A percentile compares a stretch with the other conserved stretches of the same genome.
Conservation (phyloP, 2,113 vertebrate genomes). For the Actinemys pallida region DNA sequence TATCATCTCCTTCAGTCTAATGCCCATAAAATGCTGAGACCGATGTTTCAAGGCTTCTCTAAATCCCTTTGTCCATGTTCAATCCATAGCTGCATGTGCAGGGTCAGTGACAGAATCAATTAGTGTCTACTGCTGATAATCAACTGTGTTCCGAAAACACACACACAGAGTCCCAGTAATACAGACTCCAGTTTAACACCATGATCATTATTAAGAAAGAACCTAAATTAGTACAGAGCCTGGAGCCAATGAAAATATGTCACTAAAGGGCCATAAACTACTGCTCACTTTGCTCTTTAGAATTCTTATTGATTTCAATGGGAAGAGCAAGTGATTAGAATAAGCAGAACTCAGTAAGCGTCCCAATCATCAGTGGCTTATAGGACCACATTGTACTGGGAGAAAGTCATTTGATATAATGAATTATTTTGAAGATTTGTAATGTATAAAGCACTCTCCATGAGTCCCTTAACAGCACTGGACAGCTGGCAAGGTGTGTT, state of each 20-base stretch:
- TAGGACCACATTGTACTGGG: neutral
- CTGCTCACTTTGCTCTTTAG: neutral
- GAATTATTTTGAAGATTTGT: accelerated
- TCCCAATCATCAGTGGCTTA: accelerated
- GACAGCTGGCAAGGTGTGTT: neutral
- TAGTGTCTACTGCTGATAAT: accelerated
- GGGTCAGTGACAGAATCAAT: neutral
- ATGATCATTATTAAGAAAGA: neutral
- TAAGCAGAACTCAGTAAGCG: accelerated
- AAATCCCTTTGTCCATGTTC: neutral
- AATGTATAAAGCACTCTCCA: neutral
- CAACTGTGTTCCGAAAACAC: accelerated
- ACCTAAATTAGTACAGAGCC: neutral
- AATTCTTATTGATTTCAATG: neutral
- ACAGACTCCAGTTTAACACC: accelerated
- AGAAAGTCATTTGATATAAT: neutral
- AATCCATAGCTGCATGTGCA: neutral
- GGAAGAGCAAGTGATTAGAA: neutral
- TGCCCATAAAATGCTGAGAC: constrained; percentile 44
- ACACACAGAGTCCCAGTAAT: accelerated
- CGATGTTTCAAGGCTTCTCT: constrained; percentile 9
- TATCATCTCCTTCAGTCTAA: constrained; percentile 35
- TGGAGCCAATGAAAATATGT: neutral
- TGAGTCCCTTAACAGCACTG: neutral
- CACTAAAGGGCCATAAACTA: neutral